These are phyloP conservation scores for Tautogolabrus adspersus DNA, from an alignment of 2,113 vertebrate species.

Conservation along the genomic window DNA sequence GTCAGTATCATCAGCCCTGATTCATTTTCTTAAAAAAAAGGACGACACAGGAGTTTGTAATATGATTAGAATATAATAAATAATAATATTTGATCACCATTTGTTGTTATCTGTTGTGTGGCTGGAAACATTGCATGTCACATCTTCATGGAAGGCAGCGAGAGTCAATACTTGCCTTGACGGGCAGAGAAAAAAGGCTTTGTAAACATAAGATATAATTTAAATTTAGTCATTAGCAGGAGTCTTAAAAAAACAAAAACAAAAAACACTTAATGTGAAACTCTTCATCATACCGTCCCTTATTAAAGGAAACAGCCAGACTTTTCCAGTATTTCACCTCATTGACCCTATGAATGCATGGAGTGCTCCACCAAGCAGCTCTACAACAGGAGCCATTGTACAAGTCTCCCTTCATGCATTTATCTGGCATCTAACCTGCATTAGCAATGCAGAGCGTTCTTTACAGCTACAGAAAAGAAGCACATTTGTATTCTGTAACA, in stretches of 20 bases:
- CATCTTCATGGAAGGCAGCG: slow-evolving; percentile 68
- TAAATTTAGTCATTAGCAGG: slow-evolving; percentile 62
- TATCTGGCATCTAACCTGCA: slow-evolving; percentile 71
- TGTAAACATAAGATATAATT: slow-evolving; percentile 75
- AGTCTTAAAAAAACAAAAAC: slow-evolving; percentile 49
- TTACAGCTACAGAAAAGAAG: slow-evolving; percentile 63
- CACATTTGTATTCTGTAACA: slow-evolving; percentile 74
- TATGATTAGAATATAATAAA: slow-evolving; percentile 76
- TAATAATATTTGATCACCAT: slow-evolving; percentile 65
- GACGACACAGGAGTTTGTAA: slow-evolving; percentile 51
- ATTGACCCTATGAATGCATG: slow-evolving; percentile 67
- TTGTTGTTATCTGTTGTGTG: slow-evolving; percentile 60
- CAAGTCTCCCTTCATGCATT: slow-evolving; percentile 69
- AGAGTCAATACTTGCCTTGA: slow-evolving; percentile 58
- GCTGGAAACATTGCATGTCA: slow-evolving; percentile 59
- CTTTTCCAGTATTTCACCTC: slow-evolving; percentile 69
- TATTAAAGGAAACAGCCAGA: slow-evolving; percentile 53
- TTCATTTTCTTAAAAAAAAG: slow-evolving; percentile 41
- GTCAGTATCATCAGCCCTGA: slow-evolving; percentile 48
- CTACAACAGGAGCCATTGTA: slow-evolving; percentile 75
- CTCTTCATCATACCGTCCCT: slow-evolving; percentile 57
- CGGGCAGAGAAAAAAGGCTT: slow-evolving; percentile 56
- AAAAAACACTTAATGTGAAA: slow-evolving; percentile 55
- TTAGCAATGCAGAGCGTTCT: slow-evolving; percentile 70
- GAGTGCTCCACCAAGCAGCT: slow-evolving; percentile 57